A percentile compares a stretch with the other conserved stretches of the same genome.
Conservation (phyloP, 1,140 invertebrate species). For the Trissolcus basalis region DNA sequence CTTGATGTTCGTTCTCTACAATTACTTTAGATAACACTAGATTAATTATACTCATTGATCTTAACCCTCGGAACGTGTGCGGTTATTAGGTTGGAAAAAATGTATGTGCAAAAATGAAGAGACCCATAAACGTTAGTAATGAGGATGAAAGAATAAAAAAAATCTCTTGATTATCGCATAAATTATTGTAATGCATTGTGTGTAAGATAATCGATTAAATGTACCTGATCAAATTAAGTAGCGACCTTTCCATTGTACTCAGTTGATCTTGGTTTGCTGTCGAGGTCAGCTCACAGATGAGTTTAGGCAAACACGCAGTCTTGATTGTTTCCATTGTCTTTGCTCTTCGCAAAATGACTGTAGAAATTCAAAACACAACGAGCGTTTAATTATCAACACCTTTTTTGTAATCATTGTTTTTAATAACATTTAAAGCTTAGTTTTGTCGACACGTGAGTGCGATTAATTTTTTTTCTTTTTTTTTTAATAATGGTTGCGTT, state of each 20-base stretch:
- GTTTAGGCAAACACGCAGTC: constrained; percentile 83
- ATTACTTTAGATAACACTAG: constrained; percentile 24
- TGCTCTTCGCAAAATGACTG: constrained; percentile 65
- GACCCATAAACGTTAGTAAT: constrained; percentile 3
- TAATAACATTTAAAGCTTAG: background rate
- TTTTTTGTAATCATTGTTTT: too few relatives aligned
- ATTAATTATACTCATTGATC: constrained; percentile 41
- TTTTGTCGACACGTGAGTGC: constrained; percentile 2
- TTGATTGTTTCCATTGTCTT: constrained; percentile 76
- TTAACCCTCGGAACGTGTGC: constrained; percentile 8
- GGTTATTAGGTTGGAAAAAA: constrained; percentile 18
- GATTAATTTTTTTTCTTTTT: background rate
- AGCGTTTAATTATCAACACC: constrained; percentile 1
- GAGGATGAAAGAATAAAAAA: background rate
- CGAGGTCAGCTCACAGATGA: constrained; percentile 85
- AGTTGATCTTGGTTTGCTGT: constrained; percentile 80
- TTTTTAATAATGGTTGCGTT: constrained; percentile 14
- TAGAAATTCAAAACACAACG: constrained; percentile 38
- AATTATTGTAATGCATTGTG: constrained; percentile 20
- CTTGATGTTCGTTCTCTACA: constrained; percentile 31
- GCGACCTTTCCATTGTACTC: constrained; percentile 83
- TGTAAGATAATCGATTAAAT: constrained; percentile 44
- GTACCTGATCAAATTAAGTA: constrained; percentile 84
- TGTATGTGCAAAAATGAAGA: background rate
- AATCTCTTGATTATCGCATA: background rate